These are phyloP conservation scores for Drosophila kurseongensis DNA, from an alignment of 1,140 invertebrate genomes.

Conservation along the genomic window DNA sequence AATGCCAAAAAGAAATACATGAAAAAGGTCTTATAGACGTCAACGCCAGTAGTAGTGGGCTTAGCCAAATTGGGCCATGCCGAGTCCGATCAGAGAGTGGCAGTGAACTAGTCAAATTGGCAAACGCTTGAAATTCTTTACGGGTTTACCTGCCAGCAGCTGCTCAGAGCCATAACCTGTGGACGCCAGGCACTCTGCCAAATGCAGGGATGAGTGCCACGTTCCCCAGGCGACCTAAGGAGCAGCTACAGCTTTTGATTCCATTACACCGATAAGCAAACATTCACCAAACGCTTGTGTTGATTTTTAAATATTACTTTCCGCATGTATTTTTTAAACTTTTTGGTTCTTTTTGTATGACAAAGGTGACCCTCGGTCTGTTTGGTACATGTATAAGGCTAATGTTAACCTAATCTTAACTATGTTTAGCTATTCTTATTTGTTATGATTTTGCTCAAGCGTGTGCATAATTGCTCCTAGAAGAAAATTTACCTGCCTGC, in stretches of 20 bases:
- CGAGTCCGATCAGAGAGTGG: constrained; percentile 26
- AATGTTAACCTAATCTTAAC: constrained; percentile 50
- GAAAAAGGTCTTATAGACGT: constrained; percentile 84
- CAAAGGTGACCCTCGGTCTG: constrained; percentile 23
- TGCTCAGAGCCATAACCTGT: constrained; percentile 31
- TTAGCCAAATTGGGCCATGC: constrained; percentile 25
- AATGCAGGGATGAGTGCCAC: neutral
- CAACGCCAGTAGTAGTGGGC: constrained; percentile 66
- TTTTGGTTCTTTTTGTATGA: constrained; percentile 50
- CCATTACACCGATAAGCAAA: constrained; percentile 68
- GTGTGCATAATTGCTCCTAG: constrained; percentile 51
- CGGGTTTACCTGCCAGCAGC: constrained; percentile 49
- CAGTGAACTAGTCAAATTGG: constrained; percentile 70
- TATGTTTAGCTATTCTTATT: constrained; percentile 42
- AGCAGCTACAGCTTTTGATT: constrained; percentile 59
- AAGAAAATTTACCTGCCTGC: constrained; percentile 38
- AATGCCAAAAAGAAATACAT: constrained; percentile 84
- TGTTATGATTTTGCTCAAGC: constrained; percentile 71
- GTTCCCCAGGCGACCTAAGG: neutral
- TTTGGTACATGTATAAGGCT: constrained; percentile 48
- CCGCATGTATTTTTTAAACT: constrained; percentile 78
- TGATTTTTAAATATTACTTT: constrained; percentile 80
- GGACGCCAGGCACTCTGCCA: constrained; percentile 17
- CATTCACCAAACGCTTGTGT: constrained; percentile 66
- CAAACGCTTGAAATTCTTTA: constrained; percentile 47